A percentile compares a stretch with the other conserved stretches of the same genome.
Conservation (phyloP, 2,113 vertebrate genomes). For the Rhinoptilus africanus region DNA sequence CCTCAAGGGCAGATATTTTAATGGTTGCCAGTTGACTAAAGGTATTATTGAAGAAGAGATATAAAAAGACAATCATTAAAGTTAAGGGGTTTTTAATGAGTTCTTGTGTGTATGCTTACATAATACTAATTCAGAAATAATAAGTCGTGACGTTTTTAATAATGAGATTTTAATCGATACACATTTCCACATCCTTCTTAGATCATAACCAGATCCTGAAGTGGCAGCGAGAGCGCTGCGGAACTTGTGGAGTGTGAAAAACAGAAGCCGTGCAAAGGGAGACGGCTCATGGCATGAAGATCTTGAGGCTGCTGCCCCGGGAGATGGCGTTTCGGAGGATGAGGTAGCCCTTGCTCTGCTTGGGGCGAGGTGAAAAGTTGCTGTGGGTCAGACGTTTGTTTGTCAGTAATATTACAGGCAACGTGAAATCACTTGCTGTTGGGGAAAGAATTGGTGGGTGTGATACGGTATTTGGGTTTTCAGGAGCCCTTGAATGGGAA, state of each 20-base stretch:
- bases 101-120: neutral
- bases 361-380: neutral
- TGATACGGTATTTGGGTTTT: neutral
- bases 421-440: neutral
- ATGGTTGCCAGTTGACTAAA: neutral
- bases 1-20: neutral
- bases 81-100: rapidly evolving
- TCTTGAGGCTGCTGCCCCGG: neutral
- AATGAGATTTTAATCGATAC: neutral
- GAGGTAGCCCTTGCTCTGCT: neutral
- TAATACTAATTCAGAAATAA: neutral
- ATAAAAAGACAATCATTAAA: neutral
- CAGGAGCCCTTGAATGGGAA: neutral
- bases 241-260: neutral
- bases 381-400: neutral
- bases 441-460: neutral
- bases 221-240: neutral
- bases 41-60: neutral
- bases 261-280: neutral
- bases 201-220: neutral
- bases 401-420: neutral
- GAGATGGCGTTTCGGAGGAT: neutral
- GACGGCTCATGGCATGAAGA: rapidly evolving
- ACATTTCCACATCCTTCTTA: neutral
- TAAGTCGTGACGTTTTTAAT: neutral